Evolutionary conservation across 2,797 vertebrate species (phyloP), one percentile per base, ranked within the genome.

Genomic region (Cuculus canorus): DNA sequence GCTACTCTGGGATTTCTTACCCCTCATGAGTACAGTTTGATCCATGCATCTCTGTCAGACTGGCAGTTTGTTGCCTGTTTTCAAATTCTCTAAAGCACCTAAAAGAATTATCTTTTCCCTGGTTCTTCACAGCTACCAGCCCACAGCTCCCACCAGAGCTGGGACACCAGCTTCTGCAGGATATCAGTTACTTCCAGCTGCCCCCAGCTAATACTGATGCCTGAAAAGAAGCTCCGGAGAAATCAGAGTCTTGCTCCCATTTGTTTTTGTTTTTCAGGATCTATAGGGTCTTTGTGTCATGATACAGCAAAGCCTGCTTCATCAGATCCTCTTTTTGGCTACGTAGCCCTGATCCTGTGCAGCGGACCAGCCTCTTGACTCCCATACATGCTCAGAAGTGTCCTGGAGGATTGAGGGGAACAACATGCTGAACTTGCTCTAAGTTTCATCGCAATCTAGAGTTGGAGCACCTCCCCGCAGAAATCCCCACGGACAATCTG

Each of bases 81-180:
- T 13, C 50, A 75, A 69, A 90, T 89, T 87, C 88, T 83, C 81
- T 83, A 16, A 91, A 71, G 91, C 70, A 52, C 57, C 41, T 82
- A 23, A 65, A 93, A 70, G 83, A 92, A 94, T 94, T 77, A 53
- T 61, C 54, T 86, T 79, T 70, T 86, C 54, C 59, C 61, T 61
- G 27, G 39, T 84, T 66, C 52, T 89, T 90, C 56, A 22, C 86
- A 92, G 75, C 63, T 80, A 32, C 64, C 50, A 87, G 78, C 81
- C 73, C 63, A 27, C 1, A 1, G 83, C 71, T 95, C 92, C 80
- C 81, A 85, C 71, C 54, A 39, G 86, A 72, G 68, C 78, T 85
- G 86, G 71, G 66, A 63, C 81, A 56, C 17, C 30, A 59, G 82
- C 13, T 96, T 53, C 83, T 90, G 69, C 50, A 84, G 81, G 48